phyloP scores from a whole-genome alignment of 2,888 invertebrate species.

The Euphydryas editha region DNA sequence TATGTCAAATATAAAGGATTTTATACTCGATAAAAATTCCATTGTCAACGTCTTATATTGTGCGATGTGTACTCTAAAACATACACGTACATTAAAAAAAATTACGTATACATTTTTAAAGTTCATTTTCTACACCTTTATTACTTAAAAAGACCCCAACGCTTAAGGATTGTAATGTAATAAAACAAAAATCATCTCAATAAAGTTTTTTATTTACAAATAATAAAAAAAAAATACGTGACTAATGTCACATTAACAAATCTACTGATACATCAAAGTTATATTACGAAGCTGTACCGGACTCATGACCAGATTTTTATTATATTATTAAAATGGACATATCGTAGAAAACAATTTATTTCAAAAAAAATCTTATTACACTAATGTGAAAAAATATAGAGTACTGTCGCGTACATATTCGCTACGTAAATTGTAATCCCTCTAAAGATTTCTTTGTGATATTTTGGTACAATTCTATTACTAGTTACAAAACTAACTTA shows the following conservation, averaged over 20 bases:
- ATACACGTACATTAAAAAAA: no score
- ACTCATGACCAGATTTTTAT: conserved; percentile 41
- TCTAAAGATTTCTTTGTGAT: conserved; percentile 43
- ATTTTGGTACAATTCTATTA: conserved; percentile 45
- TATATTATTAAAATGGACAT: conserved; percentile 29
- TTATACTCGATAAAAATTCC: no score
- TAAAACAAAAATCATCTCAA: conserved; percentile 43
- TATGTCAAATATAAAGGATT: no score
- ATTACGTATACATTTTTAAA: no score
- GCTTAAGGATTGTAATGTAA: conserved; percentile 14
- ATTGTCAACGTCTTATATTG: no score
- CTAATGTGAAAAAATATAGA: conserved; percentile 36
- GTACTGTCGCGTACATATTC: conserved; percentile 33
- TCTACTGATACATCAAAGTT: conserved; percentile 42
- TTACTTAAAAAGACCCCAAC: no score
- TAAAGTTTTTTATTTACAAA: conserved; percentile 55
- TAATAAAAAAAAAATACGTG: conserved; percentile 51
- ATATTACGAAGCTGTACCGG: conserved; percentile 42
- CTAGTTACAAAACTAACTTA: conserved; percentile 38
- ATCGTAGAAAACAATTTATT: conserved; percentile 28
- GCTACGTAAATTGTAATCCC: conserved; percentile 31
- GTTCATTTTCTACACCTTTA: no score
- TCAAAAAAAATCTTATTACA: conserved; percentile 15
- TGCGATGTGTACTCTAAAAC: no score
- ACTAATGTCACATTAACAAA: conserved; percentile 51